A percentile compares a stretch with the other conserved stretches of the same genome.
These are phyloP conservation scores for Diadegma fenestrale DNA, from an alignment of 2,888 invertebrate species.

Conservation along the genomic window DNA sequence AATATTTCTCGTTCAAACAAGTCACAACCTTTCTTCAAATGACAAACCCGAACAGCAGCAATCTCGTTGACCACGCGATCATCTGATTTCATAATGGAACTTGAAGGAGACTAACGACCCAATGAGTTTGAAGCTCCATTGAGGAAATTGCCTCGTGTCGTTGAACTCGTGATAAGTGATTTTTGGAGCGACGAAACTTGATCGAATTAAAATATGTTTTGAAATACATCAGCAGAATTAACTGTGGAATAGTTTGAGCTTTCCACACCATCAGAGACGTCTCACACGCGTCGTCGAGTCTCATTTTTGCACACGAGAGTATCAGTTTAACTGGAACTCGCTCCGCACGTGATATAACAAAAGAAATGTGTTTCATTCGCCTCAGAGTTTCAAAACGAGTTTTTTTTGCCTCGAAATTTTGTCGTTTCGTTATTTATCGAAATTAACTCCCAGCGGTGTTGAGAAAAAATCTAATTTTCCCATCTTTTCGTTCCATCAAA, in stretches of 20 bases:
- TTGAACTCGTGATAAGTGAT: neutral
- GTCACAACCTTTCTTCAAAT: neutral
- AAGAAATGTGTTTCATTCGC: neutral
- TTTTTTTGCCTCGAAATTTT: neutral
- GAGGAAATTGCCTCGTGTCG: neutral
- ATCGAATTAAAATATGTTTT: neutral
- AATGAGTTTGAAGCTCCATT: neutral
- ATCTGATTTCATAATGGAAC: neutral
- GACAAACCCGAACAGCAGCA: neutral
- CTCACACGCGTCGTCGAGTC: neutral
- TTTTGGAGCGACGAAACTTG: neutral
- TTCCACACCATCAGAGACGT: neutral
- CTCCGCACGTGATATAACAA: neutral
- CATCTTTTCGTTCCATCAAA: neutral
- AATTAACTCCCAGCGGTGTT: neutral
- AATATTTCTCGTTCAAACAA: neutral
- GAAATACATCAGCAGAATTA: neutral
- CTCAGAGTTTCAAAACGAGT: neutral
- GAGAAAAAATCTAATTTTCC: neutral
- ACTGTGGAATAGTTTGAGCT: neutral
- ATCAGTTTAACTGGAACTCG: neutral
- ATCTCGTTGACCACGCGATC: neutral
- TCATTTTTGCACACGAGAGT: constrained; percentile 1
- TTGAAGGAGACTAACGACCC: neutral
- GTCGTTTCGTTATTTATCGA: neutral